Evolutionary conservation across 2,797 vertebrate genomes (phyloP).

Genomic region (Rhabdomys pumilio): DNA sequence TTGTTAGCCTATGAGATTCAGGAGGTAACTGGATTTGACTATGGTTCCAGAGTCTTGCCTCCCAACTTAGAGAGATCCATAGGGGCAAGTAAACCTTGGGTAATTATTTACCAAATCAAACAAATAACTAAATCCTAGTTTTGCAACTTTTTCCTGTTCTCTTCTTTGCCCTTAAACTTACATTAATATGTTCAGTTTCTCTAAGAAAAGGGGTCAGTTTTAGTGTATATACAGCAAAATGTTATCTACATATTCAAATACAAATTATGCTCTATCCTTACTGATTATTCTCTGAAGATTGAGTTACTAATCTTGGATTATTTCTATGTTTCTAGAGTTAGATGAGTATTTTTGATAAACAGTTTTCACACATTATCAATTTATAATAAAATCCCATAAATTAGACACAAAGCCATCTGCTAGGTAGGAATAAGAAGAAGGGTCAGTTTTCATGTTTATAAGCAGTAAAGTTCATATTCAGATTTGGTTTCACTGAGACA

Average conservation of each 20-base stretch:
- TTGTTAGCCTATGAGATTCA: accelerated
- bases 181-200: not conserved
- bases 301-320: not conserved
- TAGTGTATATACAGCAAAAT: not conserved
- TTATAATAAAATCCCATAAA: not conserved
- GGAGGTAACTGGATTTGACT: accelerated
- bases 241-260: not conserved
- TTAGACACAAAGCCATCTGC: not conserved
- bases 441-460: not conserved
- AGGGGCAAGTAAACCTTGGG: accelerated
- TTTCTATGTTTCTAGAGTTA: not conserved
- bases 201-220: not conserved
- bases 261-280: not conserved
- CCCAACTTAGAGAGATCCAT: not conserved
- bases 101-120: not conserved
- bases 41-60: accelerated
- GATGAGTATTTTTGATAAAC: not conserved
- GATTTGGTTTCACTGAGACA: not conserved
- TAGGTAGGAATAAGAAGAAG: not conserved
- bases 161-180: not conserved
- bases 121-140: not conserved
- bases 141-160: not conserved
- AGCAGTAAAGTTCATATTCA: not conserved
- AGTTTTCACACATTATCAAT: not conserved
- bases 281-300: not conserved